A percentile compares a stretch with the other conserved stretches of the same genome.
These are phyloP conservation scores for Morpho achilles DNA, from an alignment of 2,888 invertebrate species.

Conservation along the genomic window DNA sequence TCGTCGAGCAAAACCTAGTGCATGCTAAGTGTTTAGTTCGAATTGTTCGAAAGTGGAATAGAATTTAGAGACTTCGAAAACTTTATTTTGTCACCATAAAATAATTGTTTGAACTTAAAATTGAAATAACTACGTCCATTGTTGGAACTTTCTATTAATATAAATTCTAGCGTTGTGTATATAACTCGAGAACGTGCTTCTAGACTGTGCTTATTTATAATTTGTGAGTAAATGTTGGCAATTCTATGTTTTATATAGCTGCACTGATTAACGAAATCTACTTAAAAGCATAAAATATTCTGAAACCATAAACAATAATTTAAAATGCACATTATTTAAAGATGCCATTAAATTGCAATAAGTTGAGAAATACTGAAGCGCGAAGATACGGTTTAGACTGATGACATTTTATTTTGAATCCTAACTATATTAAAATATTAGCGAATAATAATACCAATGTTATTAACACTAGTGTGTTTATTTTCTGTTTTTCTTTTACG, in stretches of 20 bases:
- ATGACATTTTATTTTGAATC: too few relatives aligned
- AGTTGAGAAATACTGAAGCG: too few relatives aligned
- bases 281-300: neutral
- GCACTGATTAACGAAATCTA: too few relatives aligned
- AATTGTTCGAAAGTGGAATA: slow-evolving; percentile 43
- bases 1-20: slow-evolving; percentile 19
- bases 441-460: too few relatives aligned
- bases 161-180: slow-evolving; percentile 7
- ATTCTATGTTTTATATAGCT: neutral
- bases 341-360: too few relatives aligned
- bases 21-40: slow-evolving; percentile 32
- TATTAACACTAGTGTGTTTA: too few relatives aligned
- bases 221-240: slow-evolving; percentile 16
- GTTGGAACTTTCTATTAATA: neutral
- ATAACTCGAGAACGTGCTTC: slow-evolving; percentile 9
- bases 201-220: slow-evolving; percentile 19
- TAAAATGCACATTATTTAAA: too few relatives aligned
- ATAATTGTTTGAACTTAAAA: neutral
- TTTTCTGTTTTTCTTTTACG: too few relatives aligned
- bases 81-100: neutral
- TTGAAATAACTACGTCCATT: neutral
- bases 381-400: too few relatives aligned
- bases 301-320: neutral
- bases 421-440: too few relatives aligned
- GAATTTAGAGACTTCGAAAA: slow-evolving; percentile 24